Evolutionary conservation across 2,113 vertebrate species (phyloP).

Genomic region (Caretta caretta): DNA sequence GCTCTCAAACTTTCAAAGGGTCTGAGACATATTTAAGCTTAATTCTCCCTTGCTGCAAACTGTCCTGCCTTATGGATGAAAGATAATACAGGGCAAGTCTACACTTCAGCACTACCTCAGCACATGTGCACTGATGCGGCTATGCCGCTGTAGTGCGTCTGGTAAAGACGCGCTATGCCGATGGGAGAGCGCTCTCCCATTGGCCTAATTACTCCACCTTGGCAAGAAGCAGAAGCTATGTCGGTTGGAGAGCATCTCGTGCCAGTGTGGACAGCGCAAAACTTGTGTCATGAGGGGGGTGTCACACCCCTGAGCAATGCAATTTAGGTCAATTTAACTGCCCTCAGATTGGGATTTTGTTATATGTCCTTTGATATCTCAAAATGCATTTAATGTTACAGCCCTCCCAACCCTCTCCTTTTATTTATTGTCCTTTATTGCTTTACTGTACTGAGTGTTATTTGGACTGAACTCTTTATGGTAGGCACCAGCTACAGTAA

Average conservation of each 20-base stretch:
- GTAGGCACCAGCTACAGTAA: neutral
- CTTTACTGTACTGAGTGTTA: neutral
- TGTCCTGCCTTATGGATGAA: constrained; percentile 46
- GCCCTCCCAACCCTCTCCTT: constrained; percentile 35
- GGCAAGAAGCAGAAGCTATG: too few species aligned
- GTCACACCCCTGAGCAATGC: too few species aligned
- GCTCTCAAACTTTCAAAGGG: neutral
- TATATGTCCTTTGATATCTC: constrained; percentile 48
- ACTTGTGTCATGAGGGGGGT: too few species aligned
- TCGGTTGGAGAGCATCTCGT: too few species aligned
- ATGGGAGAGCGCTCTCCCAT: too few species aligned
- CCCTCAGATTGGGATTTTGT: constrained; percentile 22
- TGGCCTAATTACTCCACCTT: too few species aligned
- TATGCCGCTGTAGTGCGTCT: too few species aligned
- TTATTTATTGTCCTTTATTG: constrained; percentile 37
- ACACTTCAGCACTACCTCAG: too few species aligned
- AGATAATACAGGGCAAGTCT: neutral
- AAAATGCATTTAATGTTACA: constrained; percentile 44
- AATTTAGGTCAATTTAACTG: too few species aligned
- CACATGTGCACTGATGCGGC: too few species aligned
- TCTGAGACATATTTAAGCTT: constrained; percentile 15
- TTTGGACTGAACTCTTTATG: neutral
- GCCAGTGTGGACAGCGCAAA: rapidly evolving
- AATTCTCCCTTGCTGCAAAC: constrained; percentile 25
- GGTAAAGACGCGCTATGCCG: too few species aligned